Conservation (phyloP, 2,888 invertebrate genomes). For the Palloptera scutellata region DNA sequence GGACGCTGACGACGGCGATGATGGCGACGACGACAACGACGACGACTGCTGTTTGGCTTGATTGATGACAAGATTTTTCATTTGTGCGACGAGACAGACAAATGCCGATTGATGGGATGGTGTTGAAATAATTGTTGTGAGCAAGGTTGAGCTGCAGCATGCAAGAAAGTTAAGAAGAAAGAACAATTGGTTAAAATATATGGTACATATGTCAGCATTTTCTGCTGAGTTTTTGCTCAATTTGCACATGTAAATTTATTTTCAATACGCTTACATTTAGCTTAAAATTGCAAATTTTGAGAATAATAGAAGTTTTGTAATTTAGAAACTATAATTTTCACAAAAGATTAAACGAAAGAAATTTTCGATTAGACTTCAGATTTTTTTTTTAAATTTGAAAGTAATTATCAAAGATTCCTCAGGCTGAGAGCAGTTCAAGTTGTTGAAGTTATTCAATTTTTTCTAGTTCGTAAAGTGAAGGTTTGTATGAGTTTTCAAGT, state of each 20-base stretch:
- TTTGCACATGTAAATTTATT: slow-evolving; percentile 13
- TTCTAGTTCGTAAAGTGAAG: no score
- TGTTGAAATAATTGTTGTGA: slow-evolving; percentile 36
- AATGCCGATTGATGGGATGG: slow-evolving; percentile 46
- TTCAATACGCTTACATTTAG: neutral
- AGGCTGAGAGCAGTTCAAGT: no score
- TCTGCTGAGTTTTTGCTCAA: slow-evolving; percentile 5
- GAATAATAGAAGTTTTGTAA: slow-evolving; percentile 1
- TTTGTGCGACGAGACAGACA: slow-evolving; percentile 41
- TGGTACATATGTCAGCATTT: neutral
- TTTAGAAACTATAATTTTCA: slow-evolving; percentile 24
- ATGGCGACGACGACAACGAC: slow-evolving; percentile 10
- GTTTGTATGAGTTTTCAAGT: no score
- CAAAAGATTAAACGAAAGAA: slow-evolving; percentile 23
- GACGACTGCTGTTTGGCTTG: slow-evolving; percentile 12
- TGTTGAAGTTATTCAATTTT: no score
- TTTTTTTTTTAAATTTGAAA: slow-evolving; percentile 31
- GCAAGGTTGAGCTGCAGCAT: slow-evolving; percentile 40
- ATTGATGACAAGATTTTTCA: slow-evolving; percentile 37
- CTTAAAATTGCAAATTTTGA: neutral
- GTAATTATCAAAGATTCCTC: slow-evolving; percentile 25
- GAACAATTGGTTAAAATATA: slow-evolving; percentile 11
- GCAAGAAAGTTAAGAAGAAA: slow-evolving; percentile 17
- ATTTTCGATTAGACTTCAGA: slow-evolving; percentile 22
- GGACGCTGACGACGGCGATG: neutral